Conservation (phyloP, 2,797 vertebrate species). For the Labroides dimidiatus region DNA sequence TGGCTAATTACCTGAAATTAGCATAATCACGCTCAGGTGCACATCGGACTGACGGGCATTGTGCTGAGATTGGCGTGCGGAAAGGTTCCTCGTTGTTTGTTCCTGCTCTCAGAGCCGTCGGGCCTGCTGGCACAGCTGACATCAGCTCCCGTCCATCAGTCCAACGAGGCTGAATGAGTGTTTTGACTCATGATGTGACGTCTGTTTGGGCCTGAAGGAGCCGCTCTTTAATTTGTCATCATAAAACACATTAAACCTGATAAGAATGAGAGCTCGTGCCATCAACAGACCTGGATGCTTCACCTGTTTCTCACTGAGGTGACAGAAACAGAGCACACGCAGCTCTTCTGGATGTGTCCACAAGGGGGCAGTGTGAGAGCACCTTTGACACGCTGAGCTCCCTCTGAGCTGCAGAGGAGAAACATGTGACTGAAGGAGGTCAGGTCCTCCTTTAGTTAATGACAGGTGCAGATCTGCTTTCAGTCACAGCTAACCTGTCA, state of each 20-base stretch:
- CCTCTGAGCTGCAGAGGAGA: constrained; percentile 20
- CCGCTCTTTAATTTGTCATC: not conserved
- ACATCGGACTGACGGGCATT: constrained; percentile 42
- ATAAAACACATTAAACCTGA: not conserved
- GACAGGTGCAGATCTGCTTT: constrained; percentile 5
- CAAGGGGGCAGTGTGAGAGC: constrained; percentile 82
- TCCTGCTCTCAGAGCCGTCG: constrained; percentile 28
- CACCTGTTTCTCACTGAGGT: not conserved
- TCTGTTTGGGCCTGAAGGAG: constrained; percentile 31
- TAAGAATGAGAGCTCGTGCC: not conserved
- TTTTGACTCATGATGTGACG: not conserved
- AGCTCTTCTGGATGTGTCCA: constrained; percentile 22
- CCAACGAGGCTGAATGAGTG: constrained; percentile 13
- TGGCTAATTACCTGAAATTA: constrained; percentile 58
- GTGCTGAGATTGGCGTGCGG: constrained; percentile 48
- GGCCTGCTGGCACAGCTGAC: constrained; percentile 1
- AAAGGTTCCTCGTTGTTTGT: constrained; percentile 30
- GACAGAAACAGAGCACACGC: not conserved
- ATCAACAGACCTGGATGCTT: not conserved
- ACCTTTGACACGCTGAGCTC: constrained; percentile 24
- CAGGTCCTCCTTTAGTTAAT: constrained; percentile 37
- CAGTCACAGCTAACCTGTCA: too few species aligned
- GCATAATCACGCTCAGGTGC: constrained; percentile 70
- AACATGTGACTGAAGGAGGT: constrained; percentile 24
- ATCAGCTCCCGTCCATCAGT: constrained; percentile 3